These are phyloP conservation scores for Trinorchestia longiramus DNA, from an alignment of 1,140 invertebrate genomes.

Conservation along the genomic window DNA sequence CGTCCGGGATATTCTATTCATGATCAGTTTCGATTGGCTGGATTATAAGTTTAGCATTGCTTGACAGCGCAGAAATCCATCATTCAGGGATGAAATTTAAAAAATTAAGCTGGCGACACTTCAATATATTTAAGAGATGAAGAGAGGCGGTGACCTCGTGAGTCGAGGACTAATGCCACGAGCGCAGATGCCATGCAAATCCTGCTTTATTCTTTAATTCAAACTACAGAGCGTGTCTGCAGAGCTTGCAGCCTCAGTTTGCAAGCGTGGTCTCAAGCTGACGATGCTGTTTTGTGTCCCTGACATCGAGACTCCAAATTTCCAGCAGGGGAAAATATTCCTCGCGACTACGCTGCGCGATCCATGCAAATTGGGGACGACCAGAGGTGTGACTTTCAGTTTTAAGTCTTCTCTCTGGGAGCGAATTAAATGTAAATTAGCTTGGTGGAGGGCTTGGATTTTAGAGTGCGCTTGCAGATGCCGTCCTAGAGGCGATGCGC, in stretches of 20 bases:
- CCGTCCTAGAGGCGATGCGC: background rate
- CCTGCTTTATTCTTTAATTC: background rate
- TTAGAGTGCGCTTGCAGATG: background rate
- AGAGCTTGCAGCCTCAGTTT: background rate
- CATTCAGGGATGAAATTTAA: background rate
- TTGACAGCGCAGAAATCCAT: background rate
- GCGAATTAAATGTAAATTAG: slow-evolving; percentile 2
- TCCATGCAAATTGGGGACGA: background rate
- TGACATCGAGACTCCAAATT: background rate
- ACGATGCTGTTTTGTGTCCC: background rate
- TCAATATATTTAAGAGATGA: background rate
- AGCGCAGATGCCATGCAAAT: background rate
- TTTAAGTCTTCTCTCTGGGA: background rate
- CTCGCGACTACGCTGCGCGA: background rate
- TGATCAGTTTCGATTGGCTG: background rate
- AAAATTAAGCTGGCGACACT: background rate
- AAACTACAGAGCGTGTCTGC: background rate
- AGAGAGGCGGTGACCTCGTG: background rate
- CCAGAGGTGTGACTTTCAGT: background rate
- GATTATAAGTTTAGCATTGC: background rate
- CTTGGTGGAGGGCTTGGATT: background rate
- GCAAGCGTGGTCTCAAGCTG: background rate
- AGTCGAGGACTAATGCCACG: background rate
- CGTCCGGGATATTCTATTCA: background rate
- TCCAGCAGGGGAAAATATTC: background rate